Base-by-base conservation (phyloP, 2,888 invertebrate genomes). In the Rhopalosiphum nymphaeae region DNA sequence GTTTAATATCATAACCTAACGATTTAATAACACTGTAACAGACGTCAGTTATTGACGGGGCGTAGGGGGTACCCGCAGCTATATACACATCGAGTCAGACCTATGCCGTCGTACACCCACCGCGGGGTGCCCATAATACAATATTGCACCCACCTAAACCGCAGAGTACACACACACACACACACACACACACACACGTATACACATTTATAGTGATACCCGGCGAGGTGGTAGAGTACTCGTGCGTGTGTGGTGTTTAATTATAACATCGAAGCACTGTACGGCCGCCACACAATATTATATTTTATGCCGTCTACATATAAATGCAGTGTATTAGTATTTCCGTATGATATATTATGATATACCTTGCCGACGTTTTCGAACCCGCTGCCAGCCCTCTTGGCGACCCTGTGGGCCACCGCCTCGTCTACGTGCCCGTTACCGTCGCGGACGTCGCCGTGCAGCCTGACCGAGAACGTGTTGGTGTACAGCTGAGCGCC, bases 281-380 rank as follows among this genome's bases (percentile, higher is more conserved):
- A 53, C 11, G 46, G 29, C 44, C 9, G 7, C 44, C 9, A 0
- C 44, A 46, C 44, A 46, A 46, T 46, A 46, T n/a, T 21, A 49
- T 44, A 46, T 29, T n/a, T 36, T 3, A 29, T 26, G 21, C 16
- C n/a, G 29, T 67, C 25, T 53, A n/a, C 44, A 2, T 7, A 46
- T 46, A 46, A 46, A 7, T 46, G 44, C 7, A 46, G 5, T 46
- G 5, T 46, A 49, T 49, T 49, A 49, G 49, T 13, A 49, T 1
- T 49, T 49, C 49, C 49, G 49, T 49, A 49, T 13, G 1, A 9
- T 11, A 49, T 13, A 13, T 49, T 49, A 13, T 11, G 13, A 13
- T 97, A 98, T 96, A 99, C 99, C 97, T 98, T 97, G 96, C 99
- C 98, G 95, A 99, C 97, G 96, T 98, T 99, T 96, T 98, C 97